Base-by-base conservation (phyloP, 2,797 vertebrate species). In the Danio choprae region DNA sequence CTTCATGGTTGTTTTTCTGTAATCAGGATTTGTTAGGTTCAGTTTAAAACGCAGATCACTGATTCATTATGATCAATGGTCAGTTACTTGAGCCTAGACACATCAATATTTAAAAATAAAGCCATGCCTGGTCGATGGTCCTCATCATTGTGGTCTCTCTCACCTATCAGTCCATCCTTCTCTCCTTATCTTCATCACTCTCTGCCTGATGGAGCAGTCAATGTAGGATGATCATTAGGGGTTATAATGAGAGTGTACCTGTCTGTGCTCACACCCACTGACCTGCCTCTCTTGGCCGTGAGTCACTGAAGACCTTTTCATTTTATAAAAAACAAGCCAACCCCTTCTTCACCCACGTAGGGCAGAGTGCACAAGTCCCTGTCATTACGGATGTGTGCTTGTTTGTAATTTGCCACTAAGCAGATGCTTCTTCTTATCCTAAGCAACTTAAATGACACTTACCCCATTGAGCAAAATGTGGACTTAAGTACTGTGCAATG, bases 231-330 rank as follows among this genome's bases (percentile, higher is more conserved):
- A 62, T 83, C 38, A 71, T 76, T 76, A 65, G 53, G 44, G 68
- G 11, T 59, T 64, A 64, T 70, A 77, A 83, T 72, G 65, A 77
- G 74, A 60, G 51, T 50, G 40, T 69, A 56, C 56, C 36, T 55
- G 59, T 63, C 71, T 65, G 46, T 15, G 6, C 60, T 50, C n/a
- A 53, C 44, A 67, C 67, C 20, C 51, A 72, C 46, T 22, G 53
- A 71, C 20, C 43, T 12, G 36, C 11, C 60, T 80, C 41, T 51
- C 43, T 80, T 12, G 11, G 60, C 59, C 51, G n/a, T 60, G 67
- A 80, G 60, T 77, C 73, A 83, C 13, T 59, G 9, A 36, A 80
- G 55, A 20, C 73, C 51, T 77, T 36, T 78, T 65, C n/a, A 77
- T 82, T 82, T 64, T 65, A 13, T 65, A 5, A 82, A 65, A 74